phyloP scores from a whole-genome alignment of 1,140 invertebrate genomes.

The Trypoxylus dichotomus region DNA sequence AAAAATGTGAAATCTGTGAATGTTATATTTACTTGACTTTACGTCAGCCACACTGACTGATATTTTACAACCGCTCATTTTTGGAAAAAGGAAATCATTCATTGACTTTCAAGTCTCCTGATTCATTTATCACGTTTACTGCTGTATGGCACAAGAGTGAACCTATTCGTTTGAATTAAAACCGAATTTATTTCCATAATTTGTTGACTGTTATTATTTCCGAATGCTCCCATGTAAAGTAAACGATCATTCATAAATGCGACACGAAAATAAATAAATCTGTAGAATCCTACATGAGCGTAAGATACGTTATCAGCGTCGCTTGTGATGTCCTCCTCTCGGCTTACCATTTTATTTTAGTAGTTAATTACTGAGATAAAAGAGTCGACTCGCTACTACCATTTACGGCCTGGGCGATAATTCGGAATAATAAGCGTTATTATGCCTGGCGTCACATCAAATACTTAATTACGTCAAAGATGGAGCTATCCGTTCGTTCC shows the following conservation, averaged over 20 bases:
- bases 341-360: slow-evolving; percentile 24
- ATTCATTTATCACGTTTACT: too few relatives aligned
- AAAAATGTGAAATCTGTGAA: too few relatives aligned
- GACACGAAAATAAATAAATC: slow-evolving; percentile 14
- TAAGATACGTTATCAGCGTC: slow-evolving; percentile 19
- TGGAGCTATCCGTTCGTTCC: neutral
- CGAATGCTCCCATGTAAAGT: neutral
- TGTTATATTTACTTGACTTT: too few relatives aligned
- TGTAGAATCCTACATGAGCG: neutral
- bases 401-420: slow-evolving; percentile 13
- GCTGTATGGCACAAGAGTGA: neutral
- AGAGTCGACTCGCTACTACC: slow-evolving; percentile 14
- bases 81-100: too few relatives aligned
- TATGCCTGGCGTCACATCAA: slow-evolving; percentile 12
- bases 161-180: neutral
- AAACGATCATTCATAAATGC: slow-evolving; percentile 20
- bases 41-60: too few relatives aligned
- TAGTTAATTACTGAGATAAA: slow-evolving; percentile 24
- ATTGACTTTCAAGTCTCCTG: too few relatives aligned
- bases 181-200: neutral
- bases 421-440: slow-evolving; percentile 22
- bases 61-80: too few relatives aligned
- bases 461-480: slow-evolving; percentile 24
- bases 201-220: neutral
- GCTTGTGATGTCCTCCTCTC: slow-evolving; percentile 16